phyloP scores from a whole-genome alignment of 2,888 invertebrate species.

The Lepidonotus clava region DNA sequence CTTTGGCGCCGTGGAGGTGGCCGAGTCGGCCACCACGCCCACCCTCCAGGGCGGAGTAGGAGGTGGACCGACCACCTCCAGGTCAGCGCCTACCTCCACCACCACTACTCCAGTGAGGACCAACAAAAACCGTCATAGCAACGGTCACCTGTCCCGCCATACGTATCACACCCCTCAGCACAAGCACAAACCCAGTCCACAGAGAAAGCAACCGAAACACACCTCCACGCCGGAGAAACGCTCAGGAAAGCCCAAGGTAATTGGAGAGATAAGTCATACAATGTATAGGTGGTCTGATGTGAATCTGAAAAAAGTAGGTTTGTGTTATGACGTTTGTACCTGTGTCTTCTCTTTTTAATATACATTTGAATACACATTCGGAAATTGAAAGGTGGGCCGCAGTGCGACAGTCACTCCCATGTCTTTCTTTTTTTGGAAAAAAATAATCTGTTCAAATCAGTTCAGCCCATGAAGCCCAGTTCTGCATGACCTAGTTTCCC shows the following conservation, averaged over 20 bases:
- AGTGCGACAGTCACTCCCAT: too few species aligned
- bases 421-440: too few species aligned
- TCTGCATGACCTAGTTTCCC: too few species aligned
- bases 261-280: too few species aligned
- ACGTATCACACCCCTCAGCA: conserved; percentile 5
- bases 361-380: too few species aligned
- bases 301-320: too few species aligned
- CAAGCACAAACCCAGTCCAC: not conserved
- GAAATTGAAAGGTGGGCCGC: too few species aligned
- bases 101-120: conserved; percentile 21
- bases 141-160: conserved; percentile 23
- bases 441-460: too few species aligned
- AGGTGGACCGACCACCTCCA: not conserved
- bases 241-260: conserved; percentile 36
- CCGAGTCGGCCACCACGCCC: not conserved
- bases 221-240: not conserved
- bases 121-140: conserved; percentile 49
- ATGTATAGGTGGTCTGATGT: too few species aligned
- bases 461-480: too few species aligned
- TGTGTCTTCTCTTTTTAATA: too few species aligned
- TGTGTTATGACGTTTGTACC: too few species aligned
- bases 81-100: conserved; percentile 19
- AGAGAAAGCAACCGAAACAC: not conserved
- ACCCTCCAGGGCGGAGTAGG: not conserved
- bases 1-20: not conserved